Conservation (phyloP, 2,113 vertebrate genomes). For the Tetrax tetrax region DNA sequence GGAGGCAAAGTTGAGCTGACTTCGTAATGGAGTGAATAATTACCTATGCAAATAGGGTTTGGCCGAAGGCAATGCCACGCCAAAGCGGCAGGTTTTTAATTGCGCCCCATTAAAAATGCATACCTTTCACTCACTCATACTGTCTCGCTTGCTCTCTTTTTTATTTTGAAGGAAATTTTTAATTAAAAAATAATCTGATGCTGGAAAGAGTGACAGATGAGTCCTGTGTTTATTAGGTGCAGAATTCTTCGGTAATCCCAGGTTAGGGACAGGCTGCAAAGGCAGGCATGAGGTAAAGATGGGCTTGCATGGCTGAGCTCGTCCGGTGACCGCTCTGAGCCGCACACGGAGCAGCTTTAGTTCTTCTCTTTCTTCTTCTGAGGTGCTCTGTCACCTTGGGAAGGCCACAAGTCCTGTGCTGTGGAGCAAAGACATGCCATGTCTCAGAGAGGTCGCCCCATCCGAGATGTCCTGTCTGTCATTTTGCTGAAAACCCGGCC, state of each 20-base stretch:
- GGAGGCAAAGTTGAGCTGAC: slow-evolving; percentile 71
- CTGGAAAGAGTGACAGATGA: neutral
- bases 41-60: slow-evolving; percentile 73
- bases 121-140: neutral
- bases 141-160: neutral
- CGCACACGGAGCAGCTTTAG: neutral
- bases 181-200: slow-evolving; percentile 75
- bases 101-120: slow-evolving; percentile 72
- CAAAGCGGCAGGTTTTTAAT: slow-evolving; percentile 66
- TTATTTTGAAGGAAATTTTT: slow-evolving; percentile 48
- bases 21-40: slow-evolving; percentile 74
- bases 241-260: neutral
- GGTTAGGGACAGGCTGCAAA: neutral
- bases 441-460: neutral
- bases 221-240: neutral
- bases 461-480: neutral
- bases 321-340: rapidly evolving
- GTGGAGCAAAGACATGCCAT: neutral
- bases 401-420: rapidly evolving
- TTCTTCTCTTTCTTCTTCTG: neutral
- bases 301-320: neutral
- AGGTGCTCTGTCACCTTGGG: neutral
- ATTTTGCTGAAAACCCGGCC: neutral
- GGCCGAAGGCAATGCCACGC: slow-evolving; percentile 71
- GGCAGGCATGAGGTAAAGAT: neutral